Conservation (phyloP, 1,140 invertebrate species). For the Hypothenemus hampei region DNA sequence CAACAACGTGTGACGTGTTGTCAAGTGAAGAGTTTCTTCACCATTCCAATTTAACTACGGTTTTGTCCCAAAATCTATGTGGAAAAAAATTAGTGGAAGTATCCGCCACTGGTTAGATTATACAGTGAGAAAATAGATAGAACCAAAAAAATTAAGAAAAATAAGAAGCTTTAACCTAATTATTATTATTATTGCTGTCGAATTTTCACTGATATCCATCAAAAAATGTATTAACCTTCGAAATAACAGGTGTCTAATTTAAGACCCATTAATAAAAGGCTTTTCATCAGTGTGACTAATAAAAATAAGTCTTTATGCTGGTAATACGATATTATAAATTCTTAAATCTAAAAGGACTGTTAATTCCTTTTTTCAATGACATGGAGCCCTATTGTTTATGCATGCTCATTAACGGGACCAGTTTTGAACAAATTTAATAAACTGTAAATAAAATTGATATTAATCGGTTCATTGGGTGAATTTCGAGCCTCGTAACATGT, state of each 20-base stretch:
- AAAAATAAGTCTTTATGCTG: slow-evolving; percentile 10
- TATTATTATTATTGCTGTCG: slow-evolving; percentile 1
- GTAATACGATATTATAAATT: background rate
- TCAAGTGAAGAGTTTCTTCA: no score
- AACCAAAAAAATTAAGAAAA: no score
- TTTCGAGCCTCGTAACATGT: slow-evolving; percentile 12
- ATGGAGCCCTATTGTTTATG: slow-evolving; percentile 16
- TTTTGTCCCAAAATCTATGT: no score
- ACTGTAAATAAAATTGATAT: slow-evolving; percentile 21
- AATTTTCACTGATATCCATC: background rate
- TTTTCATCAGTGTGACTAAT: background rate
- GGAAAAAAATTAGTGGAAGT: no score
- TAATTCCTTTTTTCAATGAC: slow-evolving; percentile 5
- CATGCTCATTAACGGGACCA: slow-evolving; percentile 10
- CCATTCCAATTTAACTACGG: no score
- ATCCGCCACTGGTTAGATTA: no score
- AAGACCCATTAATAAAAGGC: background rate
- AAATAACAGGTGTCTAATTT: slow-evolving; percentile 7
- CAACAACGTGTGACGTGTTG: no score
- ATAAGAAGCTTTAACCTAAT: no score
- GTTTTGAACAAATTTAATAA: slow-evolving; percentile 22
- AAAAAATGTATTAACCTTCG: background rate
- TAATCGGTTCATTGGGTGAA: slow-evolving; percentile 16
- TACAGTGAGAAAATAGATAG: no score
- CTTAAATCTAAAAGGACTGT: slow-evolving; percentile 1